Percentiles rank a stretch among this genome's conserved stretches.
These are phyloP conservation scores for Chelon labrosus DNA, from an alignment of 2,797 vertebrate species.

Conservation along the genomic window DNA sequence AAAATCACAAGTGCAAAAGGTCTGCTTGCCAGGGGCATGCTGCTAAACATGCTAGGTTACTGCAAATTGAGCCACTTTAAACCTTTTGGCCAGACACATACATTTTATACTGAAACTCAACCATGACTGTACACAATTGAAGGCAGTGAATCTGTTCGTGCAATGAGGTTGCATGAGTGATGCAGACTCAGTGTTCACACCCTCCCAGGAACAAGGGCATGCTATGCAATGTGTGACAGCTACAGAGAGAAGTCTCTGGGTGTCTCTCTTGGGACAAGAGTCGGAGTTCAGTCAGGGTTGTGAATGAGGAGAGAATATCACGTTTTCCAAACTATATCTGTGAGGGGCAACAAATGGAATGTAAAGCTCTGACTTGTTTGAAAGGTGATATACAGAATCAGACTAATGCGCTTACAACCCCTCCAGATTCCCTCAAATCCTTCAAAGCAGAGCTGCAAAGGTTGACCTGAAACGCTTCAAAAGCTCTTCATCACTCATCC, in stretches of 20 bases:
- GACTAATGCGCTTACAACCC: conserved; percentile 21
- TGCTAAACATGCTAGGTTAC: not conserved
- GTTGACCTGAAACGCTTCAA: conserved; percentile 12
- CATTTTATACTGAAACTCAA: not conserved
- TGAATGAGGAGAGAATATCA: not conserved
- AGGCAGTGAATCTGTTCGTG: not conserved
- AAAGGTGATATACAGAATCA: conserved; percentile 18
- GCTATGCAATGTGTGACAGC: conserved; percentile 14
- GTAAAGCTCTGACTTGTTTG: conserved; percentile 18
- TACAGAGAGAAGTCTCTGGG: not conserved
- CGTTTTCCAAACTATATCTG: not conserved
- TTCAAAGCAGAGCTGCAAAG: conserved; percentile 23
- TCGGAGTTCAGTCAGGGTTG: conserved; percentile 9
- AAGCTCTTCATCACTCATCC: conserved; percentile 29
- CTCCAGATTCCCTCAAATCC: conserved; percentile 5
- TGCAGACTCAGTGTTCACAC: conserved; percentile 6
- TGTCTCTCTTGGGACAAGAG: conserved; percentile 23
- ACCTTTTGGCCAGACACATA: not conserved
- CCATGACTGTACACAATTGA: not conserved
- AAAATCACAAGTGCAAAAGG: not conserved
- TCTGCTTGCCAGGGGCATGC: not conserved
- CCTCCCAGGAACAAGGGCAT: conserved; percentile 2
- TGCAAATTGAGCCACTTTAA: not conserved
- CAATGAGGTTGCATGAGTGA: not conserved
- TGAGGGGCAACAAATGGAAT: conserved; percentile 28